phyloP scores from a whole-genome alignment of 2,113 vertebrate genomes.

The Syngnathoides biaculeatus region DNA sequence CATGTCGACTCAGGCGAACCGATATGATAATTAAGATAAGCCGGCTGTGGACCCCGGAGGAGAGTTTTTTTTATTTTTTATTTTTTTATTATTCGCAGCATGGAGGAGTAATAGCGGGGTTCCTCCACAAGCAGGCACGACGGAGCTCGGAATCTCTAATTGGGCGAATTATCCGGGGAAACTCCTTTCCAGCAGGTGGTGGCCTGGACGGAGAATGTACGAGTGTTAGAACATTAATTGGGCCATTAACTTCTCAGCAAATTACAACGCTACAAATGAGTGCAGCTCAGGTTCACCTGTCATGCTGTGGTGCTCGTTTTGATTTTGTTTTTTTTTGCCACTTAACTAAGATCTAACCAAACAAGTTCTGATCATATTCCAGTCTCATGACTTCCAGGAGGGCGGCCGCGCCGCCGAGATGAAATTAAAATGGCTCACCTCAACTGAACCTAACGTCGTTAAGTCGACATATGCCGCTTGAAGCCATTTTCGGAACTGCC shows the following conservation, averaged over 20 bases:
- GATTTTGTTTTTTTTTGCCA: not conserved
- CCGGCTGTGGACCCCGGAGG: constrained; percentile 45
- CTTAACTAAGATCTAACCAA: not conserved
- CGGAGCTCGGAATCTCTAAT: constrained; percentile 62
- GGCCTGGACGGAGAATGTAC: constrained; percentile 17
- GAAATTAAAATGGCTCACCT: constrained; percentile 44
- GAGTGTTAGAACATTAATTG: constrained; percentile 30
- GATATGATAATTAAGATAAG: constrained; percentile 68
- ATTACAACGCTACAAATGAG: constrained; percentile 18
- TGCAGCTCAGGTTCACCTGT: constrained; percentile 7
- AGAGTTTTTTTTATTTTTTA: constrained; percentile 30
- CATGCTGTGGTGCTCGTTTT: not conserved
- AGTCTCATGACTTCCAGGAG: constrained; percentile 8
- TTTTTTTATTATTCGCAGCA: constrained; percentile 12
- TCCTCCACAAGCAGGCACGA: constrained; percentile 45
- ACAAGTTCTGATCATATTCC: not conserved
- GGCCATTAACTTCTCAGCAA: constrained; percentile 30
- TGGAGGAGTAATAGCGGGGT: constrained; percentile 57
- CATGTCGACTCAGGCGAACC: constrained; percentile 35
- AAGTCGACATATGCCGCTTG: constrained; percentile 1
- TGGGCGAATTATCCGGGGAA: constrained; percentile 64
- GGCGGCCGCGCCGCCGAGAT: constrained; percentile 11
- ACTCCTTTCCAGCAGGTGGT: constrained; percentile 51
- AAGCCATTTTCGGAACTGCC: constrained; percentile 9
- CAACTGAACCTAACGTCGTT: constrained; percentile 23